Percentiles rank a stretch among this genome's conserved stretches.
These are phyloP conservation scores for Zeus faber DNA, from an alignment of 2,113 vertebrate species.

Conservation along the genomic window DNA sequence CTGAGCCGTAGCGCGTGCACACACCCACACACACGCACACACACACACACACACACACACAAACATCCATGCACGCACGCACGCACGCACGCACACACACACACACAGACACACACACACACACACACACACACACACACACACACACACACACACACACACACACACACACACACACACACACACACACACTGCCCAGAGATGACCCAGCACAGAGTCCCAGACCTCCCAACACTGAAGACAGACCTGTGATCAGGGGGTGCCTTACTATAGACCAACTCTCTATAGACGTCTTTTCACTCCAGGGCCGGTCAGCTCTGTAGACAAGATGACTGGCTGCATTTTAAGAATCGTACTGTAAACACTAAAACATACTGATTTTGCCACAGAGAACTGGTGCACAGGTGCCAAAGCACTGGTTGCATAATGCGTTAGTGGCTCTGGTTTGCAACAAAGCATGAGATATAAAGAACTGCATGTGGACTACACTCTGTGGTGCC, in stretches of 20 bases:
- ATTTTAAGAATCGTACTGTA: no score
- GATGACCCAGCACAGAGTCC: background rate
- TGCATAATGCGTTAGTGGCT: slow-evolving; percentile 30
- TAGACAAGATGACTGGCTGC: slow-evolving; percentile 22
- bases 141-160: slow-evolving; percentile 1
- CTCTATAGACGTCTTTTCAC: slow-evolving; percentile 81
- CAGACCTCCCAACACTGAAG: background rate
- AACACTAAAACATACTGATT: no score
- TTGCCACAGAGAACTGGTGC: no score
- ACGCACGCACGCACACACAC: background rate
- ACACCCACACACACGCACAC: background rate
- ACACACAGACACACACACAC: background rate
- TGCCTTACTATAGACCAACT: slow-evolving; percentile 75
- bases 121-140: background rate
- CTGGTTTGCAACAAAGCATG: slow-evolving; percentile 32
- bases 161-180: background rate
- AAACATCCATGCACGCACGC: background rate
- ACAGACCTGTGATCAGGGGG: slow-evolving; percentile 66
- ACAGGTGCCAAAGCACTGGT: slow-evolving; percentile 32
- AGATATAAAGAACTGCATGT: background rate
- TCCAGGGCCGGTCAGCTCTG: slow-evolving; percentile 47
- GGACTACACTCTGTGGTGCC: background rate
- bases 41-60: background rate
- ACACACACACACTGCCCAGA: background rate
- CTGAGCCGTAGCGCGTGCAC: no score